Percentiles rank a stretch among this genome's conserved stretches.
Conservation (phyloP, 2,888 invertebrate genomes). For the Rhimphoctona megacephalus region DNA sequence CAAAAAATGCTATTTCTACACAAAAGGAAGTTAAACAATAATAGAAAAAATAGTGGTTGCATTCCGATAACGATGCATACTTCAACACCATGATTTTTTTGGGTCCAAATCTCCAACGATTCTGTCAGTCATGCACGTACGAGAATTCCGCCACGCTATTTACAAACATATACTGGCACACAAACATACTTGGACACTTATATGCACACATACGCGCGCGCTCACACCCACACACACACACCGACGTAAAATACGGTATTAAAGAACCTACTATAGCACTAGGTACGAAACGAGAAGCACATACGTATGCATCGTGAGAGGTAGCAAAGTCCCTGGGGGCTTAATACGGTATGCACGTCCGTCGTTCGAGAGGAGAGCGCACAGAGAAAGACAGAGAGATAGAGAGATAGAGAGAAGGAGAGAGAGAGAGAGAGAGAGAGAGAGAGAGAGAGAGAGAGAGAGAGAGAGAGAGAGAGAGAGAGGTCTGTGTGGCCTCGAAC, state of each 20-base stretch:
- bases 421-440: conserved; percentile 54
- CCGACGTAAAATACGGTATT: not conserved
- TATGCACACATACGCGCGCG: not conserved
- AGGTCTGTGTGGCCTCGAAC: conserved; percentile 77
- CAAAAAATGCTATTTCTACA: not conserved
- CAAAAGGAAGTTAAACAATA: not conserved
- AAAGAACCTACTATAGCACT: conserved; percentile 11
- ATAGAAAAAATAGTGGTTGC: not conserved
- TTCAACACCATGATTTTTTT: not conserved
- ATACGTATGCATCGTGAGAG: conserved; percentile 69
- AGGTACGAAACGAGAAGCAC: conserved; percentile 47
- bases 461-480: conserved; percentile 41
- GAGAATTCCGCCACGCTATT: conserved; percentile 15
- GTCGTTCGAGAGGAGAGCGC: conserved; percentile 68
- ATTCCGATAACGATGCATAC: not conserved
- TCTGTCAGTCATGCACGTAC: not conserved
- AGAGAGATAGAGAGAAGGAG: no score
- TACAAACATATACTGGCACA: conserved; percentile 34
- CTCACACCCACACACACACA: not conserved
- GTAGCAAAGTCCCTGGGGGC: conserved; percentile 79
- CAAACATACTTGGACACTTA: no score
- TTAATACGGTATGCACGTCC: conserved; percentile 84
- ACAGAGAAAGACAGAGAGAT: conserved; percentile 34
- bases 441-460: conserved; percentile 31
- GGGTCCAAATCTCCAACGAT: not conserved